Conservation (phyloP, 2,113 vertebrate genomes). For the Esox niger region DNA sequence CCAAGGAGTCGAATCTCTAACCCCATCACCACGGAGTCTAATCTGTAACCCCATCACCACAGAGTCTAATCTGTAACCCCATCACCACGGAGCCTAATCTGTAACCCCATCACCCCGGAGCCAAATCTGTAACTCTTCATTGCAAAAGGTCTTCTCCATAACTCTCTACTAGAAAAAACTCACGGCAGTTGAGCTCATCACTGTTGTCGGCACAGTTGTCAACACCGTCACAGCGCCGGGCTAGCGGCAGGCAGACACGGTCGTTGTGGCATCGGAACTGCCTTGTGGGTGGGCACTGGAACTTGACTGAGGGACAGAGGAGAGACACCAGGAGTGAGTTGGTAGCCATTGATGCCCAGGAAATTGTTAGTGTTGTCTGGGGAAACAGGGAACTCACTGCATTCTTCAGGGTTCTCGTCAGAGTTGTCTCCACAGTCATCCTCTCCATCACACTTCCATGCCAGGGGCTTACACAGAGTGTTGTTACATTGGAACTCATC, state of each 20-base stretch:
- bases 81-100: too few relatives aligned
- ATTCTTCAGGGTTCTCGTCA: constrained; percentile 89
- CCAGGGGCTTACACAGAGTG: constrained; percentile 92
- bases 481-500: constrained; percentile 98
- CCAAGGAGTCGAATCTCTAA: not conserved
- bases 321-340: not conserved
- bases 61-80: too few relatives aligned
- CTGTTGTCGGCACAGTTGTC: constrained; percentile 94
- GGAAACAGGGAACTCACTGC: constrained; percentile 73
- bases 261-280: constrained; percentile 94
- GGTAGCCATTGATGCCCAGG: not conserved
- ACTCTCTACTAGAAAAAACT: constrained; percentile 53
- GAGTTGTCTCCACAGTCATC: constrained; percentile 98
- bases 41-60: too few relatives aligned
- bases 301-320: constrained; percentile 72
- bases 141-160: too few relatives aligned
- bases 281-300: constrained; percentile 88
- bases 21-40: too few relatives aligned
- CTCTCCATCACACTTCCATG: constrained; percentile 94
- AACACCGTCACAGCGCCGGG: constrained; percentile 85
- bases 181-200: constrained; percentile 90
- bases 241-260: constrained; percentile 87
- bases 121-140: not conserved
- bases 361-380: not conserved
- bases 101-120: not conserved